Evolutionary conservation across 1,140 invertebrate genomes (phyloP).

Genomic region (Meloidogyne exigua): DNA sequence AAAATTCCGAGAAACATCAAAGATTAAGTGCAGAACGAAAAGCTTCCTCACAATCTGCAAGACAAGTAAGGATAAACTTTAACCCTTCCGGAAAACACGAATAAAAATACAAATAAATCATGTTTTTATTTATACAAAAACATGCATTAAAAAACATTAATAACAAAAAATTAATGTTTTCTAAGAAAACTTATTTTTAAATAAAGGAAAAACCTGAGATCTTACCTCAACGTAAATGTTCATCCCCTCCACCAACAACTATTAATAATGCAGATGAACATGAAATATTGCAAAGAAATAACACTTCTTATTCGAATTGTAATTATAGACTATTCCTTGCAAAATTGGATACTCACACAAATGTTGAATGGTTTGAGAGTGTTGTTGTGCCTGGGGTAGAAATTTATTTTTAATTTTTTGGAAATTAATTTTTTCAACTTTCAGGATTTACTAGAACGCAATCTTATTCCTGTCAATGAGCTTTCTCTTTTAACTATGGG

Average conservation of each 20-base stretch:
- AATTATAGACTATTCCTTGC: conserved; percentile 48
- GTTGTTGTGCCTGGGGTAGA: conserved; percentile 33
- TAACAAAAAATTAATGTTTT: too few relatives aligned
- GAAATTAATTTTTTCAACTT: neutral
- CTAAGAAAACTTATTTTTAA: too few relatives aligned
- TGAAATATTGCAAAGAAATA: neutral
- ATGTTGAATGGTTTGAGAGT: conserved; percentile 55
- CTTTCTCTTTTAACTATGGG: conserved; percentile 55
- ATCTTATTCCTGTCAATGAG: conserved; percentile 48
- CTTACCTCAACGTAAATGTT: neutral
- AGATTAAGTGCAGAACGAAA: neutral
- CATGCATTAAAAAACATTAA: too few relatives aligned
- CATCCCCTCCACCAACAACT: neutral
- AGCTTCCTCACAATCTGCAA: neutral
- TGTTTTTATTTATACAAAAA: too few relatives aligned
- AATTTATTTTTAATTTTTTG: conserved; percentile 22
- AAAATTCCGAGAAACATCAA: neutral
- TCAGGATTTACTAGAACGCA: conserved; percentile 33
- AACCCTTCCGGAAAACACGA: too few relatives aligned
- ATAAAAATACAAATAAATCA: too few relatives aligned
- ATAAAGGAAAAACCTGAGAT: neutral
- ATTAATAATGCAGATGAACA: neutral
- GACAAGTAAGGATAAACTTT: neutral
- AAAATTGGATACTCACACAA: conserved; percentile 52
- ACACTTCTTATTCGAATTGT: neutral